Base-by-base conservation (phyloP, 2,797 vertebrate genomes). In the Myripristis murdjan region DNA sequence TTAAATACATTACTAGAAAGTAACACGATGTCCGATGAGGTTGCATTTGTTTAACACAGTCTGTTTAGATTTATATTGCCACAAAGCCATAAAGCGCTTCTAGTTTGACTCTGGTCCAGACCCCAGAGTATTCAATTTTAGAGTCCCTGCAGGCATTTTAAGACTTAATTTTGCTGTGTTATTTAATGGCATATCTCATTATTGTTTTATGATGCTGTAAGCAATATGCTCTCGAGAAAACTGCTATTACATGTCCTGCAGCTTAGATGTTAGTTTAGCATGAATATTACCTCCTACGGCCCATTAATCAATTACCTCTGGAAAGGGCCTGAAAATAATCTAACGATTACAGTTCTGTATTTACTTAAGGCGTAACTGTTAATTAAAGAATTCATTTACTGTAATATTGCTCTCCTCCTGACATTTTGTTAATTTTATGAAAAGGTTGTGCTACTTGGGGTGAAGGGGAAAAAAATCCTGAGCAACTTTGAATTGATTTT, bases 191-290 rank as follows among this genome's bases (percentile, higher is more conserved):
- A 86, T 81, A 89, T 91, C 86, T 91, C 86, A 91, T 92, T 91
- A 90, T 83, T 85, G 82, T 91, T 93, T 92, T 92, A 91, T 91
- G 85, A 89, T 79, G 87, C 90, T 89, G 88, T 87, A 88, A 92
- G 91, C 91, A 91, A 86, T 88, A 86, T 78, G 73, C 74, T 86
- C 54, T 67, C 62, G 64, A 70, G 81, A 89, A 91, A 90, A 85
- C 67, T 64, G 63, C 84, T 67, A 64, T 82, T 83, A 76, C 75
- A 83, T 82, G 78, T 89, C 88, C 81, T 81, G 75, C 85, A 89
- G 88, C 85, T 82, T 70, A 73, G 87, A 87, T 90, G 75, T 91
- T 89, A 91, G 85, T 85, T 88, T 84, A 87, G 79, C 75, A 82
- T 70, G 77, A 77, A 83, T 88, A 84, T 88, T 77, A 73, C 78